Percentiles rank a stretch among this genome's conserved stretches.
Evolutionary conservation across 92 coral and sea anemone species (phyloP).

Genomic region (Palythoa caribaeorum): DNA sequence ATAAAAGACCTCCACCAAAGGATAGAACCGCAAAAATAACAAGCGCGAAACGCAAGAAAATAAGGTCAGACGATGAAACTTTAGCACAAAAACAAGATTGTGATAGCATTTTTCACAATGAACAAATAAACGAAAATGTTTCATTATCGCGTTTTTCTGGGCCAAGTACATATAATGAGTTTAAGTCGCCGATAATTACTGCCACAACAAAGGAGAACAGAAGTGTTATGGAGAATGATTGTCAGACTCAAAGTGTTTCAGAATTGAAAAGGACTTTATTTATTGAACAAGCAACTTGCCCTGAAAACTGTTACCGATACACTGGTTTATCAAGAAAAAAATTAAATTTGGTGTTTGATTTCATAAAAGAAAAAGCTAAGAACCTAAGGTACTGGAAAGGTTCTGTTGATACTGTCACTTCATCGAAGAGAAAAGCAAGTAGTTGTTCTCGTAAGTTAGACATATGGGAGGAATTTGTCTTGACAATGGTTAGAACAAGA

Average conservation of each 20-base stretch:
- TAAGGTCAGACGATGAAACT: neutral
- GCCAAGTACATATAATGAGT: neutral
- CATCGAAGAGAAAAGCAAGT: slow-evolving; percentile 13
- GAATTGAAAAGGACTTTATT: neutral
- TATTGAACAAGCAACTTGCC: slow-evolving; percentile 23
- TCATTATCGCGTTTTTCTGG: neutral
- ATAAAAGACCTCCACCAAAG: too few relatives aligned
- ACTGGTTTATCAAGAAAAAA: slow-evolving; percentile 43
- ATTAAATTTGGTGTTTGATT: slow-evolving; percentile 14
- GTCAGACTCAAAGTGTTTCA: neutral
- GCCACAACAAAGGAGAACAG: neutral
- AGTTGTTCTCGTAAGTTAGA: neutral
- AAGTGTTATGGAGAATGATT: neutral
- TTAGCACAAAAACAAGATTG: neutral
- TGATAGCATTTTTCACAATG: neutral
- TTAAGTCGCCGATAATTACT: neutral
- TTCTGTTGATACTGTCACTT: slow-evolving; percentile 31
- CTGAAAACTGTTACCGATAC: slow-evolving; percentile 43
- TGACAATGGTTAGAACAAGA: slow-evolving; percentile 62
- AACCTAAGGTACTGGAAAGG: slow-evolving; percentile 49
- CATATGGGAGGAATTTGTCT: slow-evolving; percentile 49
- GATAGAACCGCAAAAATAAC: neutral
- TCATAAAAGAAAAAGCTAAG: slow-evolving; percentile 44
- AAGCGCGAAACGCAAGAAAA: slow-evolving; percentile 1
- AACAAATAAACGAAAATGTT: neutral